Conservation (phyloP, 2,797 vertebrate genomes). For the Lycodopsis pacificus region DNA sequence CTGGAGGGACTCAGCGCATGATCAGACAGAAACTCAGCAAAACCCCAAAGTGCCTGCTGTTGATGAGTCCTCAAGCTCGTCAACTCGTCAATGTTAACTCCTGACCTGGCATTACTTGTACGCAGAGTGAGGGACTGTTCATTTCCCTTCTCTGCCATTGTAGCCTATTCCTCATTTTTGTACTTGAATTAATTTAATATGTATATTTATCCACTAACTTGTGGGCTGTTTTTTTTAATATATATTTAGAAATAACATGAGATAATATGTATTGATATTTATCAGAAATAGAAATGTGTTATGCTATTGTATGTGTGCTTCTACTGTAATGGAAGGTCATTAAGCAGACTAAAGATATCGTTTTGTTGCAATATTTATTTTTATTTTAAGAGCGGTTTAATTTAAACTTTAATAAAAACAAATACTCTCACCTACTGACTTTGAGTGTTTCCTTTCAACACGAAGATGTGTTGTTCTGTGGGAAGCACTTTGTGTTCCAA, state of each 20-base stretch:
- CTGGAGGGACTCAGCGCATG: conserved; percentile 59
- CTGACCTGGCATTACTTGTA: neutral
- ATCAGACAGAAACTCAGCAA: neutral
- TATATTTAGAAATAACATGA: conserved; percentile 53
- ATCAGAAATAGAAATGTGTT: conserved; percentile 24
- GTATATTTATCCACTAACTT: neutral
- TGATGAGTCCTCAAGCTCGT: neutral
- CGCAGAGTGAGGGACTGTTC: neutral
- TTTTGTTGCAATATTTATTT: neutral
- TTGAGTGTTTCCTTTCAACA: conserved; percentile 4
- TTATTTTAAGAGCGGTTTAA: neutral
- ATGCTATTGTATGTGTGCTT: neutral
- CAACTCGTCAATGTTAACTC: neutral
- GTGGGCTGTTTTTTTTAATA: conserved; percentile 9
- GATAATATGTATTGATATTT: conserved; percentile 34
- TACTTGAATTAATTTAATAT: conserved; percentile 46
- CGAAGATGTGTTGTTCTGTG: neutral
- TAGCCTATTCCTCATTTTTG: conserved; percentile 48
- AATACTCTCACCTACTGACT: neutral
- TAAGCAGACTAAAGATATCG: neutral
- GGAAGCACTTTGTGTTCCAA: neutral
- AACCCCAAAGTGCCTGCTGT: neutral
- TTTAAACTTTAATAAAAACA: conserved; percentile 16
- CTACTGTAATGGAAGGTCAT: conserved; percentile 25
- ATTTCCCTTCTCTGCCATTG: conserved; percentile 16